A percentile compares a stretch with the other conserved stretches of the same genome.
phyloP scores from a whole-genome alignment of 2,113 vertebrate genomes.

The Mola mola region DNA sequence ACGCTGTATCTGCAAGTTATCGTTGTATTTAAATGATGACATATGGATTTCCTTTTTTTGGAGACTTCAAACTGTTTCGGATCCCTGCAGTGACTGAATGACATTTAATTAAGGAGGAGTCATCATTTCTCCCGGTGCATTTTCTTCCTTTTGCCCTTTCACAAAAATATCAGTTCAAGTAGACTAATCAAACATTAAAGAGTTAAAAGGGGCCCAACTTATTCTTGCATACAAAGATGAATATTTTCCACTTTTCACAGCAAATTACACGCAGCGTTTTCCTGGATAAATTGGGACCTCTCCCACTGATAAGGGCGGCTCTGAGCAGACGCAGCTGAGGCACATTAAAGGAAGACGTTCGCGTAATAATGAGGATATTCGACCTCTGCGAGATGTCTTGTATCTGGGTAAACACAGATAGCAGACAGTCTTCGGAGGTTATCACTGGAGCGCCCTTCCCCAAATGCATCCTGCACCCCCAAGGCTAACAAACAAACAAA shows the following conservation, averaged over 20 bases:
- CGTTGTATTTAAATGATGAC: constrained; percentile 64
- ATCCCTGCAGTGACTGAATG: constrained; percentile 71
- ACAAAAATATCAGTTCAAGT: constrained; percentile 74
- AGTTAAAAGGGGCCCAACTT: constrained; percentile 71
- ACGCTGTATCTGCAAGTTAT: constrained; percentile 55
- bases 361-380: constrained; percentile 75
- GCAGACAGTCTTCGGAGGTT: constrained; percentile 77
- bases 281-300: constrained; percentile 76
- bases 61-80: constrained; percentile 64
- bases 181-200: constrained; percentile 75
- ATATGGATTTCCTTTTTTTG: constrained; percentile 69
- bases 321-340: constrained; percentile 64
- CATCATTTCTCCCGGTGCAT: constrained; percentile 54
- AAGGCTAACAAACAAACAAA: constrained; percentile 82
- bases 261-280: constrained; percentile 74
- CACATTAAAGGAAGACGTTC: constrained; percentile 69
- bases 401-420: constrained; percentile 79
- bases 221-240: constrained; percentile 64
- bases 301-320: constrained; percentile 70
- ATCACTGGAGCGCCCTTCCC: constrained; percentile 64
- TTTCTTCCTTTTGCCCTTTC: constrained; percentile 62
- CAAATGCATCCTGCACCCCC: constrained; percentile 71
- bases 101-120: constrained; percentile 78
- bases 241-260: constrained; percentile 74
- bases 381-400: constrained; percentile 73